phyloP scores from a whole-genome alignment of 2,797 vertebrate genomes.

The Onychomys torridus region DNA sequence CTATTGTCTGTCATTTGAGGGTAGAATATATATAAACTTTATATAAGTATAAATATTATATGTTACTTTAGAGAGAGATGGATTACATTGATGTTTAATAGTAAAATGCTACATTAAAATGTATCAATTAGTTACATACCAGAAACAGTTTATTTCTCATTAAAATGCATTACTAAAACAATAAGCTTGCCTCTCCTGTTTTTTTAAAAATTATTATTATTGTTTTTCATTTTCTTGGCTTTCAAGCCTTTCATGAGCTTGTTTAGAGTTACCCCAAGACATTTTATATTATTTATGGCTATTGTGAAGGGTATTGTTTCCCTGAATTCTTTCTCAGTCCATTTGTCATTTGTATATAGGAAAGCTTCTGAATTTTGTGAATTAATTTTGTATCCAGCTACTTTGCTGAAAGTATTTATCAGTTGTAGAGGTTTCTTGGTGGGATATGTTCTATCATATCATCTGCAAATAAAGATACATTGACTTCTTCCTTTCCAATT shows the following conservation, averaged over 20 bases:
- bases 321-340: not conserved
- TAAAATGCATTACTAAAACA: slow-evolving; percentile 5
- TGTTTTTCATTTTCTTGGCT: not conserved
- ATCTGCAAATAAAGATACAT: not conserved
- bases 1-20: slow-evolving; percentile 20
- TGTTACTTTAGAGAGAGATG: not conserved
- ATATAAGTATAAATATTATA: not conserved
- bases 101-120: slow-evolving; percentile 51
- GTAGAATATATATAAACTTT: not conserved
- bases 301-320: not conserved
- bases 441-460: not conserved
- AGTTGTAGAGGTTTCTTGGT: not conserved
- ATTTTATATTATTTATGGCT: not conserved
- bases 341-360: not conserved
- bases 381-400: not conserved
- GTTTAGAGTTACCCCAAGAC: not conserved
- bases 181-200: not conserved
- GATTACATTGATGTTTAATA: not conserved
- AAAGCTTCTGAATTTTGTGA: not conserved
- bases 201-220: no score
- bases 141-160: slow-evolving; percentile 40
- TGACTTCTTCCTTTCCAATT: not conserved
- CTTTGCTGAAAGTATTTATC: not conserved
- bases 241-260: not conserved
- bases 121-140: slow-evolving; percentile 23